Conservation (phyloP, 2,888 invertebrate species). For the Megastigmus dorsalis region DNA sequence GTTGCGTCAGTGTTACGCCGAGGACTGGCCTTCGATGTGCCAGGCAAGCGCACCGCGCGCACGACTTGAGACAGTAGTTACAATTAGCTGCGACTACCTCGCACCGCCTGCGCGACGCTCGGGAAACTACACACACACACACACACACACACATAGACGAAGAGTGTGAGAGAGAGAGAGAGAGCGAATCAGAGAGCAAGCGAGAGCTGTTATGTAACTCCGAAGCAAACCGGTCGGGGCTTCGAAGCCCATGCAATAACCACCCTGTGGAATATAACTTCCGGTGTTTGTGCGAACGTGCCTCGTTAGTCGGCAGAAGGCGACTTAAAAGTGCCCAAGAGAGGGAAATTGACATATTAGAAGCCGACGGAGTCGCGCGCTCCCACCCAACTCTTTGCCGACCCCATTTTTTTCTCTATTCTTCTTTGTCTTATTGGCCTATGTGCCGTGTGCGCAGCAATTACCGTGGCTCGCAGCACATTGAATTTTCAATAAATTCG, state of each 20-base stretch:
- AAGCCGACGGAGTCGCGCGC: constrained; percentile 24
- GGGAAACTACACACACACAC: constrained; percentile 50
- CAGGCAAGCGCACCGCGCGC: constrained; percentile 3
- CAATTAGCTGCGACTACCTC: constrained; percentile 51
- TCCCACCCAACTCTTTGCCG: neutral
- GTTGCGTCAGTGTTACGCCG: neutral
- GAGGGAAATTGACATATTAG: constrained; percentile 22
- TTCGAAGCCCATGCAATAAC: constrained; percentile 54
- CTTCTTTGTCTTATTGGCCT: too few species aligned
- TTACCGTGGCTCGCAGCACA: too few species aligned
- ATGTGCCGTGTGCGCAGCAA: too few species aligned
- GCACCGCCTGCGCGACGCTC: constrained; percentile 8
- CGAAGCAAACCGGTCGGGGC: constrained; percentile 49
- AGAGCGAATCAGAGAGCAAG: neutral
- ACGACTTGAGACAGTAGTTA: constrained; percentile 46
- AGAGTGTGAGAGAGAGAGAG: constrained; percentile 3
- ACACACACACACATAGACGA: too few species aligned
- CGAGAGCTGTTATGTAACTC: constrained; percentile 48
- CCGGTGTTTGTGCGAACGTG: constrained; percentile 56
- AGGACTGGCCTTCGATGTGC: neutral
- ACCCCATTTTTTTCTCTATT: neutral
- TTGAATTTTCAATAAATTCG: too few species aligned
- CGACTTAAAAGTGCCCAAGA: constrained; percentile 3
- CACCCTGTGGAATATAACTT: constrained; percentile 53
- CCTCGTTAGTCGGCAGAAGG: constrained; percentile 53